Base-by-base conservation (phyloP, 35 echinoderm and acorn worm species). In the Stichopus chloronotus region DNA sequence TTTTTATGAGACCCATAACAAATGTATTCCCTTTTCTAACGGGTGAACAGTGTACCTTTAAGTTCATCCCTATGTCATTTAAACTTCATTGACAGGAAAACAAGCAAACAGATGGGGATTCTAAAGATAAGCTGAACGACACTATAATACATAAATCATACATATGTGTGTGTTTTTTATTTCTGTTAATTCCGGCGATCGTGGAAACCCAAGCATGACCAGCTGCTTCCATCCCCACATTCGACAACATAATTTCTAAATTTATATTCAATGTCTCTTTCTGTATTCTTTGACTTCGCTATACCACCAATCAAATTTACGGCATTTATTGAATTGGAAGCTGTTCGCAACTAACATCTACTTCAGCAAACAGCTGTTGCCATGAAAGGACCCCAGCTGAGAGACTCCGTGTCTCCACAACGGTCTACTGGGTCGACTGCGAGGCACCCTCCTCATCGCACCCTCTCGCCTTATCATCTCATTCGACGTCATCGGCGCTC, bases 381-480 rank as follows among this genome's bases (percentile, higher is more conserved):
- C 82, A 58, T 85, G 82, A 85, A 85, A 58, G 82, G 82, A 85
- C 82, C 82, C 82, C 82, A 85, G 55, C 82, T 58, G 82, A 85
- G 82, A 85, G 82, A 85, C 82, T 85, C 58, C 14, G 55, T 85
- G 82, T 85, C 82, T 85, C 82, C 82, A 85, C 55, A 53, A 56
- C 24, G 82, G 82, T 85, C 52, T 53, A 85, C 54, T 85, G 82
- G 55, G 82, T 58, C 82, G 82, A 57, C 82, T n/a, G 82, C 13
- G 56, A 14, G 82, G 82, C 82, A 85, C 54, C 82, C 82, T 57
- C 82, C 57, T 21, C 82, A 57, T 20, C 58, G 6, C 17, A 58
- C 54, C 58, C 80, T 58, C 55, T 85, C 55, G 82, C 82, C 82
- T 85, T 72, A 13, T 72, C 22, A 72, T 16, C 9, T 14, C 55